Conservation (phyloP, 2,797 vertebrate species). For the Calcarius lapponicus region DNA sequence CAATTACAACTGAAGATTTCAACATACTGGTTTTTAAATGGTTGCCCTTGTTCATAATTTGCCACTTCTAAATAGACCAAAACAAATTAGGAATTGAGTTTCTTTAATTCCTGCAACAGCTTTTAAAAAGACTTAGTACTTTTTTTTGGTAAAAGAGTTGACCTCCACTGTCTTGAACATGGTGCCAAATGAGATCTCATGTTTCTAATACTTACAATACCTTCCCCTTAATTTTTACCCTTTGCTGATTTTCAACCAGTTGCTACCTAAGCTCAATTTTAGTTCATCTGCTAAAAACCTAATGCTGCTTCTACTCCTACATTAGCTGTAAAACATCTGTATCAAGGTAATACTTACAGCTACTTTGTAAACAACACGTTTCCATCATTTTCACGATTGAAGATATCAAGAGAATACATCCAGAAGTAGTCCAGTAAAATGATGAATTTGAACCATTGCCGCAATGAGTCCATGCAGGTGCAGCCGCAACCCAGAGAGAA, state of each 20-base stretch:
- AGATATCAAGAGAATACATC: conserved; percentile 5
- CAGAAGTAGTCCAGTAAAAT: conserved; percentile 34
- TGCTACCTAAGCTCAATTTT: conserved; percentile 1
- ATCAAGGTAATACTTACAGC: conserved; percentile 81
- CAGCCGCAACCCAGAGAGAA: conserved; percentile 56
- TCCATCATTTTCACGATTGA: conserved; percentile 71
- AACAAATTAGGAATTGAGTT: background rate
- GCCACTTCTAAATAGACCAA: background rate
- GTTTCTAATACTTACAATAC: background rate
- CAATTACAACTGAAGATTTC: background rate
- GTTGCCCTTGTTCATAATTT: background rate
- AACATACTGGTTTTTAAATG: background rate
- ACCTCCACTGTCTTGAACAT: background rate
- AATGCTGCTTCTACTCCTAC: background rate
- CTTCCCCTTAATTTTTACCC: background rate
- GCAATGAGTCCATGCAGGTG: background rate
- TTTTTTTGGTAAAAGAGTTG: background rate
- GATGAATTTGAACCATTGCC: conserved; percentile 59
- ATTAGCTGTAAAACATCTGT: background rate
- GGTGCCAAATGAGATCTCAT: background rate
- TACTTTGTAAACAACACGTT: conserved; percentile 80
- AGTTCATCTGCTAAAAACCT: background rate
- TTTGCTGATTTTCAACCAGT: conserved; percentile 6
- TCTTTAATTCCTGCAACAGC: background rate
- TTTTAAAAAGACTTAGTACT: background rate